Conservation (phyloP, 2,797 vertebrate genomes). For the Anguilla megastoma region DNA sequence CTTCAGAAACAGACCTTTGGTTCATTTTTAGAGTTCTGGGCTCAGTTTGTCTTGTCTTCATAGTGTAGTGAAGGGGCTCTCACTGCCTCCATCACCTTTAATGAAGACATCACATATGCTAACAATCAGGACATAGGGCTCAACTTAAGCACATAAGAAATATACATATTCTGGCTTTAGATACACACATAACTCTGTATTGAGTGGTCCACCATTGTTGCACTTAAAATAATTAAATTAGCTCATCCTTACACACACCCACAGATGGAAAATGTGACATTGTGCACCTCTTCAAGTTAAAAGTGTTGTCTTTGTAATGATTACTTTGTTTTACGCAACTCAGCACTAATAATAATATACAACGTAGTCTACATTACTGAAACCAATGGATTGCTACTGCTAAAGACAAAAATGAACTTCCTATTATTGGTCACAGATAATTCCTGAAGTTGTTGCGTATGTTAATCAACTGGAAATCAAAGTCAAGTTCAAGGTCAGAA, state of each 20-base stretch:
- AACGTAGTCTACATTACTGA: neutral
- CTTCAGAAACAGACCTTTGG: neutral
- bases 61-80: neutral
- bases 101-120: neutral
- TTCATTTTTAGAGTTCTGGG: neutral
- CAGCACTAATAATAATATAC: neutral
- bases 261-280: neutral
- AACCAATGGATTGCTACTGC: neutral
- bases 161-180: neutral
- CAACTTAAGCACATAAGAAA: neutral
- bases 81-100: neutral
- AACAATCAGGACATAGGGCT: neutral
- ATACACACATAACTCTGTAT: constrained; percentile 1
- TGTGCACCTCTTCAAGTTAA: neutral
- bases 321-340: neutral
- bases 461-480: neutral
- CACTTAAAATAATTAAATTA: neutral
- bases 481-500: neutral
- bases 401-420: neutral
- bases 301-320: neutral
- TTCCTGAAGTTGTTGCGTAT: neutral
- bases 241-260: neutral
- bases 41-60: neutral
- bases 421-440: neutral
- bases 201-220: neutral